These are phyloP conservation scores for Montipora efflorescens DNA, from an alignment of 64 coral and sea anemone genomes.

Conservation along the genomic window DNA sequence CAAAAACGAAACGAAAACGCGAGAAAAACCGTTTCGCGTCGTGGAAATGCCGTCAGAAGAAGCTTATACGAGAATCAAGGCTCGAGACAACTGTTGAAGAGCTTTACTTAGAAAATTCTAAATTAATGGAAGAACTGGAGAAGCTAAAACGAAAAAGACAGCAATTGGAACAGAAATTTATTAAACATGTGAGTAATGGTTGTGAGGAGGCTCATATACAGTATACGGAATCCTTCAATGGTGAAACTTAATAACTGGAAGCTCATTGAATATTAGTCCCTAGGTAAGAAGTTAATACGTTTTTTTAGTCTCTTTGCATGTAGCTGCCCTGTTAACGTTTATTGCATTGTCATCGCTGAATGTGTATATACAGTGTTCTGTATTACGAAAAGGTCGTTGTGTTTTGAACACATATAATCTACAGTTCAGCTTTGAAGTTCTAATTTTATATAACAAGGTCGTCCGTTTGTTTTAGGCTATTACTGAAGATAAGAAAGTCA, in stretches of 20 bases:
- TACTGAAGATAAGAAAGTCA: too few relatives aligned
- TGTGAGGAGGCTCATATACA: conserved; percentile 78
- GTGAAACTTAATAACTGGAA: neutral
- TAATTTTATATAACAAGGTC: too few relatives aligned
- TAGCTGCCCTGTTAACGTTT: too few relatives aligned
- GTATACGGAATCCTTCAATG: conserved; percentile 47
- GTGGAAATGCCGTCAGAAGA: conserved; percentile 76
- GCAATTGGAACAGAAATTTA: conserved; percentile 69
- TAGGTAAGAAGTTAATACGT: neutral
- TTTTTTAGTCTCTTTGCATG: too few relatives aligned
- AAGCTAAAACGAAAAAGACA: conserved; percentile 65
- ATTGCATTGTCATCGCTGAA: too few relatives aligned
- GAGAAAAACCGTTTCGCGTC: conserved; percentile 75
- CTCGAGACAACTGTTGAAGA: conserved; percentile 69
- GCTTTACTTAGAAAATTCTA: conserved; percentile 73
- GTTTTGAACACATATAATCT: too few relatives aligned
- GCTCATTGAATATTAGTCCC: neutral
- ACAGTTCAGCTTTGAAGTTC: too few relatives aligned
- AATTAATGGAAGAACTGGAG: conserved; percentile 68
- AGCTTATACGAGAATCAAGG: conserved; percentile 66
- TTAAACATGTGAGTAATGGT: conserved; percentile 72
- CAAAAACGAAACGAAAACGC: conserved; percentile 62
- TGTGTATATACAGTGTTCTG: too few relatives aligned
- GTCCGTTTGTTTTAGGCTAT: too few relatives aligned
- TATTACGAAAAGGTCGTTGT: too few relatives aligned